phyloP scores from a whole-genome alignment of 2,797 vertebrate species.

The Anguilla marmorata region DNA sequence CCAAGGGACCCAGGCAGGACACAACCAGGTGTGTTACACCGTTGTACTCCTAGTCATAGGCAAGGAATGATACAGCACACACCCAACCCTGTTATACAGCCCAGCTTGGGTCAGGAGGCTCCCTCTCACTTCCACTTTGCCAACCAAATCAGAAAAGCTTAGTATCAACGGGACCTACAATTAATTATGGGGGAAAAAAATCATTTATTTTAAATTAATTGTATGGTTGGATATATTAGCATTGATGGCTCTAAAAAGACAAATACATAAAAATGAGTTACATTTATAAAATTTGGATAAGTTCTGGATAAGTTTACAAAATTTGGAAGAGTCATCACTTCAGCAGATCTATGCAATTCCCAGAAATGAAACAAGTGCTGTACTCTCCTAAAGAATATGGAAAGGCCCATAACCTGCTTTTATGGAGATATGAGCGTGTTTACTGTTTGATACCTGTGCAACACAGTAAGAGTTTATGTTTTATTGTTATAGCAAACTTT shows the following conservation, averaged over 20 bases:
- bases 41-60: too few species aligned
- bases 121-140: neutral
- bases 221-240: neutral
- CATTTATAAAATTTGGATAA: neutral
- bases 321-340: neutral
- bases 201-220: neutral
- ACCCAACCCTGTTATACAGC: too few species aligned
- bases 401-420: neutral
- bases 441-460: neutral
- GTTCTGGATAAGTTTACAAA: neutral
- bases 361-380: neutral
- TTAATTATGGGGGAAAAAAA: conserved; percentile 13
- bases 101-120: too few species aligned
- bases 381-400: neutral
- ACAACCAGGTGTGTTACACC: too few species aligned
- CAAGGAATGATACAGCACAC: too few species aligned
- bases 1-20: too few species aligned
- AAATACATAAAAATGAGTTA: neutral
- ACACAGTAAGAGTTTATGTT: conserved; percentile 1
- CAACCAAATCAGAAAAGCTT: neutral
- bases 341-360: neutral
- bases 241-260: neutral
- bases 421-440: neutral
- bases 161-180: neutral
- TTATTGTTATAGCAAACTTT: conserved; percentile 23